These are phyloP conservation scores for Atlantisia rogersi DNA, from an alignment of 2,113 vertebrate species.

Conservation along the genomic window DNA sequence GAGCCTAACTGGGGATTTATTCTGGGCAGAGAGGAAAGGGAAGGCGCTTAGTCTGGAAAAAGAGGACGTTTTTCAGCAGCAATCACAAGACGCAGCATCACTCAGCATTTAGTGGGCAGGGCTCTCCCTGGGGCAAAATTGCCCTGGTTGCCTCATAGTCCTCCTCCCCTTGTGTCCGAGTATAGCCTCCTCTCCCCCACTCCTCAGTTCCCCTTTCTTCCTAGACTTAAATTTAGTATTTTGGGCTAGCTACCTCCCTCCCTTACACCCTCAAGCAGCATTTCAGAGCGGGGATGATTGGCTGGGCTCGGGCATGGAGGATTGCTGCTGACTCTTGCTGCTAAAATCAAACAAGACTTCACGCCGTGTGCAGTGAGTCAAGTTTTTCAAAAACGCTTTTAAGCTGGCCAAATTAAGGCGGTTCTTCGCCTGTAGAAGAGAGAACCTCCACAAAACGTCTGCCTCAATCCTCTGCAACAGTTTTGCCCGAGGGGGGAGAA, in stretches of 20 bases:
- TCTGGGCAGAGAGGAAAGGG: background rate
- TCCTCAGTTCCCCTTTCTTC: background rate
- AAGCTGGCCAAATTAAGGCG: background rate
- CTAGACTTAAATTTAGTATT: fast-evolving
- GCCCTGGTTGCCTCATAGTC: fast-evolving
- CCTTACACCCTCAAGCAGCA: fast-evolving
- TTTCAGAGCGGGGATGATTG: background rate
- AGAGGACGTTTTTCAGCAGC: background rate
- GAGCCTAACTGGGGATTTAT: background rate
- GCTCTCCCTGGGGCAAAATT: background rate
- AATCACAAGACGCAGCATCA: fast-evolving
- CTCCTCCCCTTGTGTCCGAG: background rate
- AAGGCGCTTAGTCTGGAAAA: background rate
- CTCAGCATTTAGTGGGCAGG: background rate
- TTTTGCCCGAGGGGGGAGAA: background rate
- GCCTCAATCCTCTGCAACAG: background rate
- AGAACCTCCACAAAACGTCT: background rate
- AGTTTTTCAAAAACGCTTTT: background rate
- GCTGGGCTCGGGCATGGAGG: fast-evolving
- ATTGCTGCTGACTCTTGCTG: background rate
- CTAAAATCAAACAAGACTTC: background rate
- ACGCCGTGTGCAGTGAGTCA: background rate
- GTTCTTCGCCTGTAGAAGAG: background rate
- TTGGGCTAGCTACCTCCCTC: background rate
- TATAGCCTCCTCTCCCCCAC: fast-evolving